Base-by-base conservation (phyloP, 2,888 invertebrate species). In the Athetis lepigone region DNA sequence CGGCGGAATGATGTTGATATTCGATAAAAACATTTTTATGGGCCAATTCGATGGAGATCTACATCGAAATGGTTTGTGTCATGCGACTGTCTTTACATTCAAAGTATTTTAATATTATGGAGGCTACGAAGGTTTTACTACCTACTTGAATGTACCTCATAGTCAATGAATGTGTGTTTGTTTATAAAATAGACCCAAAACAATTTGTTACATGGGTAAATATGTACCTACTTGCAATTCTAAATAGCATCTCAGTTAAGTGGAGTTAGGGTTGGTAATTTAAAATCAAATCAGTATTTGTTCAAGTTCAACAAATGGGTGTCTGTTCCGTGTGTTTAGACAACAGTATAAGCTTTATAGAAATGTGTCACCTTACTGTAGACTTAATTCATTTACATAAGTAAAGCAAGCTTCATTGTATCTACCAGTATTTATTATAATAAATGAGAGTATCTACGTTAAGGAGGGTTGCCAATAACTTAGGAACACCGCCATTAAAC, bases 11-110 rank as follows among this genome's bases (percentile, higher is more conserved):
- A 70, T 75, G 63, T 80, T 70, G 58, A 62, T 75, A 62, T 70
- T 70, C 61, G 60, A 79, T 63, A 63, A 72, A 80, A 57, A 75
- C 61, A 62, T 70, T 75, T 78, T 80, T 72, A 75, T 61, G 57
- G 9, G 45, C 47, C 64, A 67, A 68, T 78, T 51, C 13, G 52
- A 63, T 33, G 40, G 39, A 75, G 50, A 73, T 79, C 66, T 45
- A 36, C 39, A 51, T 67, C 42, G 62, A 77, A 80, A 69, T 64
- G 65, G 63, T 40, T 56, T 19, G 11, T 54, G 36, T 56, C 72
- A 77, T 75, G 78, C 70, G 36, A 80, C 43, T 49, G 42, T 6
- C 13, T 54, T 46, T 49, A 57, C 60, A 39, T 72, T 64, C 58
- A 55, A 40, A 45, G 27, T 59, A 55, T 58, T 69, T 36, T 25